A percentile compares a stretch with the other conserved stretches of the same genome.
Conservation (phyloP, 2,797 vertebrate species). For the Rhynchotus rufescens region DNA sequence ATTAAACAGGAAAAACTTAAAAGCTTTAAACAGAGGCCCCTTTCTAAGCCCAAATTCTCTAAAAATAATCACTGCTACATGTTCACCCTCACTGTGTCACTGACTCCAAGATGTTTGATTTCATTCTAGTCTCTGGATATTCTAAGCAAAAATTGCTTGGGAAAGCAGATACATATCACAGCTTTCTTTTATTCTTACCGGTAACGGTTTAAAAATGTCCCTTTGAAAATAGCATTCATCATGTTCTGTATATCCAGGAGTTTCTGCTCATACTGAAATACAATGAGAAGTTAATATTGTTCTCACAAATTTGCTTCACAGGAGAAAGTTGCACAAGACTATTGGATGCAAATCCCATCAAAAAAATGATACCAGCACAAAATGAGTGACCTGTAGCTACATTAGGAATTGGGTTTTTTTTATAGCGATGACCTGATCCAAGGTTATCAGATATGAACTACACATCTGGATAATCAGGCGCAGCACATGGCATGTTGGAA, state of each 20-base stretch:
- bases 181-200: constrained; percentile 79
- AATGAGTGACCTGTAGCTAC: neutral
- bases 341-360: neutral
- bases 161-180: neutral
- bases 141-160: neutral
- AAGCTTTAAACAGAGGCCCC: neutral
- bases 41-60: neutral
- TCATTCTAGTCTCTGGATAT: neutral
- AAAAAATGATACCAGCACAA: neutral
- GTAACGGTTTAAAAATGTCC: constrained; percentile 90
- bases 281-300: constrained; percentile 15
- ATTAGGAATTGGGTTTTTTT: neutral
- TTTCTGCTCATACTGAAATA: constrained; percentile 87
- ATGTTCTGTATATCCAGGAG: constrained; percentile 87
- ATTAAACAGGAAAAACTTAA: neutral
- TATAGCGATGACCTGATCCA: neutral
- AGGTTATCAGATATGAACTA: neutral
- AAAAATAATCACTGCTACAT: neutral
- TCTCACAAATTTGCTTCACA: neutral
- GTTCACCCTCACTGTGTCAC: neutral
- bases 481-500: neutral
- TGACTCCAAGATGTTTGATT: neutral
- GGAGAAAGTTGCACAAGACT: neutral
- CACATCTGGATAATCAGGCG: neutral
- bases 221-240: constrained; percentile 92